These are phyloP conservation scores for Mylabris phalerata DNA, from an alignment of 1,140 invertebrate species.

Conservation along the genomic window DNA sequence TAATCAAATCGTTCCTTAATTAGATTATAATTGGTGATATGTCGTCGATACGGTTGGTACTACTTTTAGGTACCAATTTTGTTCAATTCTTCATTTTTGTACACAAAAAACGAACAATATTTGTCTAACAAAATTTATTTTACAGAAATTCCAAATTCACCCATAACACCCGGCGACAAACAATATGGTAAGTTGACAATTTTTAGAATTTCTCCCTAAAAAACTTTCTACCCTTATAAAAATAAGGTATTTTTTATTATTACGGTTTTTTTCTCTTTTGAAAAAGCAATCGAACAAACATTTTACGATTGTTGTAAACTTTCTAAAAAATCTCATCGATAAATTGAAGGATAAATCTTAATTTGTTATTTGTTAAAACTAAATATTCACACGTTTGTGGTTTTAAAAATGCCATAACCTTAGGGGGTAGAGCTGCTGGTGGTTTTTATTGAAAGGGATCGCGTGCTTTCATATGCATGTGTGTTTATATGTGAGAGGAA, in stretches of 20 bases:
- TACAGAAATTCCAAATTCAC: slow-evolving; percentile 28
- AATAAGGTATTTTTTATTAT: no score
- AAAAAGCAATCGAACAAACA: background rate
- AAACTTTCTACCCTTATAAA: slow-evolving; percentile 1
- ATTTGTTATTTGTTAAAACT: background rate
- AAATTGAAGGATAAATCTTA: no score
- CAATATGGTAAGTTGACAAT: slow-evolving; percentile 26
- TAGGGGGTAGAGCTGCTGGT: slow-evolving; percentile 19
- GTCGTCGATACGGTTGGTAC: slow-evolving; percentile 1
- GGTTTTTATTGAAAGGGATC: slow-evolving; percentile 26
- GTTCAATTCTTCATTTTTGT: background rate
- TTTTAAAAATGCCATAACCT: slow-evolving; percentile 28
- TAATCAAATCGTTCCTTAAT: slow-evolving; percentile 18
- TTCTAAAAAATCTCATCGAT: background rate
- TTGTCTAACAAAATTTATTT: slow-evolving; percentile 9
- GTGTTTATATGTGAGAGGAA: background rate
- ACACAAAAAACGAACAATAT: background rate
- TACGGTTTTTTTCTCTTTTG: background rate
- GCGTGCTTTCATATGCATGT: slow-evolving; percentile 6
- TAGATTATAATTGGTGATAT: slow-evolving; percentile 24
- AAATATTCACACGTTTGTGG: slow-evolving; percentile 16
- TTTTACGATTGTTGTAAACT: background rate
- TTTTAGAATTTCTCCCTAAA: background rate
- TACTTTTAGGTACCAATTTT: slow-evolving; percentile 4
- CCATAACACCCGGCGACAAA: slow-evolving; percentile 21